phyloP scores from a whole-genome alignment of 35 echinoderm and acorn worm species.

The Acanthaster planci region DNA sequence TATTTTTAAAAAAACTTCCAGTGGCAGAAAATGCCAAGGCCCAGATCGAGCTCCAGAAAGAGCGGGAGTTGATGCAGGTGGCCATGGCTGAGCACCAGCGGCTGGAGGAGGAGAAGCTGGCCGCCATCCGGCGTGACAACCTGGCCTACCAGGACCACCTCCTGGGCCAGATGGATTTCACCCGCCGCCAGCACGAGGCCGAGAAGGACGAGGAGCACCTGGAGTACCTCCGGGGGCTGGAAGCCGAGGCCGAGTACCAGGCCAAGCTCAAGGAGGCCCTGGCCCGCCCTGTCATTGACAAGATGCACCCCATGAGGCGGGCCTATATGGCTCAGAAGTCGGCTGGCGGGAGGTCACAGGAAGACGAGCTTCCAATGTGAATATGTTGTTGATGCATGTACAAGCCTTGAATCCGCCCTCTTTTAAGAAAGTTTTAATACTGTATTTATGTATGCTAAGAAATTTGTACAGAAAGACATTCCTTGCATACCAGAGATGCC shows the following conservation, averaged over 20 bases:
- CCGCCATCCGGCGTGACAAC: slow-evolving; percentile 47
- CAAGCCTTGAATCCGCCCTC: no score
- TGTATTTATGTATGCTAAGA: no score
- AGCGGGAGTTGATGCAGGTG: slow-evolving; percentile 79
- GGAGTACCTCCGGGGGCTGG: slow-evolving; percentile 87
- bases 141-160: slow-evolving; percentile 79
- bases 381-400: no score
- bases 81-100: slow-evolving; percentile 95
- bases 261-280: slow-evolving; percentile 99
- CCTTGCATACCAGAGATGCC: no score
- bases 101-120: slow-evolving; percentile 82
- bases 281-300: slow-evolving; percentile 90
- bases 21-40: slow-evolving; percentile 71
- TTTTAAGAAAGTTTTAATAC: no score
- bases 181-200: slow-evolving; percentile 55
- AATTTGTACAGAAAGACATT: no score
- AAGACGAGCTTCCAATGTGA: not conserved
- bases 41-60: slow-evolving; percentile 65
- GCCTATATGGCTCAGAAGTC: slow-evolving; percentile 67
- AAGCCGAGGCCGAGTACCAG: slow-evolving; percentile 92
- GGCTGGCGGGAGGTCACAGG: not conserved
- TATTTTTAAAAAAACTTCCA: slow-evolving; percentile 16
- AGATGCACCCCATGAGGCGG: slow-evolving; percentile 86
- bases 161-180: slow-evolving; percentile 71
- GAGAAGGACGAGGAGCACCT: slow-evolving; percentile 90